These are phyloP conservation scores for Agelastica alni DNA, from an alignment of 2,888 invertebrate genomes.

Conservation along the genomic window DNA sequence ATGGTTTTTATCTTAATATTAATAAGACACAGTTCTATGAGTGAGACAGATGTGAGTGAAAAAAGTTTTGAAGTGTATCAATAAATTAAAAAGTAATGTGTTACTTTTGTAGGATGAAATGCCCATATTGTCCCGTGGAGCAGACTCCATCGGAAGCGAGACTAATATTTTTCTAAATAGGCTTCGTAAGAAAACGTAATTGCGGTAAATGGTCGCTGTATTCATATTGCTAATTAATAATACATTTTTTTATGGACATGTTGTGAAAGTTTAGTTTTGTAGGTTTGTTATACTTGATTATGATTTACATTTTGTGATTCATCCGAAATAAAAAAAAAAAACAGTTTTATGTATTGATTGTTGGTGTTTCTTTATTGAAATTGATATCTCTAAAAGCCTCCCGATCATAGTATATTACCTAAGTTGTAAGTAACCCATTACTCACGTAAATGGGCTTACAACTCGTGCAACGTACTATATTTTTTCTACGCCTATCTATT, in stretches of 20 bases:
- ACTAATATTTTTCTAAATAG: conserved; percentile 82
- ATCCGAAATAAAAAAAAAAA: not conserved
- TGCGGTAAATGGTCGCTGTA: conserved; percentile 2
- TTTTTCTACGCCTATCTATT: too few species aligned
- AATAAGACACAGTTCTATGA: too few species aligned
- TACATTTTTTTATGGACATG: conserved; percentile 16
- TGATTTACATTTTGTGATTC: conserved; percentile 10
- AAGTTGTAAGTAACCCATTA: too few species aligned
- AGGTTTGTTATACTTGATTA: conserved; percentile 18
- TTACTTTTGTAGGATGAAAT: conserved; percentile 88
- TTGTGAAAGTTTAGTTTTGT: conserved; percentile 16
- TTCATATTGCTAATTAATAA: conserved; percentile 5
- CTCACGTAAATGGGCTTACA: too few species aligned
- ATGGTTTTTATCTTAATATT: too few species aligned
- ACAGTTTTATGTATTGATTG: not conserved
- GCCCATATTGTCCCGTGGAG: conserved; percentile 98
- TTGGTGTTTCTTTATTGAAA: too few species aligned
- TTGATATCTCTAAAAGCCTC: too few species aligned
- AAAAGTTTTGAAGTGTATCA: too few species aligned
- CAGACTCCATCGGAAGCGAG: conserved; percentile 91
- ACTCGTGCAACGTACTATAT: too few species aligned
- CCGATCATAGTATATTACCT: too few species aligned
- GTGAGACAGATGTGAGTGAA: too few species aligned
- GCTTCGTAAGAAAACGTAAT: not conserved
- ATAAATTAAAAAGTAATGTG: too few species aligned